These are phyloP conservation scores for Okapia johnstoni DNA, from an alignment of 2,113 vertebrate species.

Conservation along the genomic window DNA sequence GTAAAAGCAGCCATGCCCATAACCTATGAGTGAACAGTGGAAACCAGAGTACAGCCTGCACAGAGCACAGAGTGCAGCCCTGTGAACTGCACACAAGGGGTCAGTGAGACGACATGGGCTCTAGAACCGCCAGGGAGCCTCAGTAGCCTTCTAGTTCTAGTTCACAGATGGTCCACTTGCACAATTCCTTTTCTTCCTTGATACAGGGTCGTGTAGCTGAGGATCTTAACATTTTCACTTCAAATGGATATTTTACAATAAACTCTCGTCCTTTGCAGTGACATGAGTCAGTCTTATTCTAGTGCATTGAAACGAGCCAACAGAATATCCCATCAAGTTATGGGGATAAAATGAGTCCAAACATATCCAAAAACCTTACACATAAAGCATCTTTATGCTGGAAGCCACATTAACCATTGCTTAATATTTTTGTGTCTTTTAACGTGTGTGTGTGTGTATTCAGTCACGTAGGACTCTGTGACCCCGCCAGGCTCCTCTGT, in stretches of 20 bases:
- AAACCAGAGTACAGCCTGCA: not conserved
- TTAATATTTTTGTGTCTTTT: not conserved
- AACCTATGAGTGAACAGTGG: accelerated
- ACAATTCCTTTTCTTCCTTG: not conserved
- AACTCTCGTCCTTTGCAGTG: too few species aligned
- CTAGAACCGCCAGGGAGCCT: not conserved
- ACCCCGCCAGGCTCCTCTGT: not conserved
- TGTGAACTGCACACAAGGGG: accelerated
- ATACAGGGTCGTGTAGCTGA: not conserved
- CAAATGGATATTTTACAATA: not conserved
- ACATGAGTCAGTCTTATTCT: not conserved
- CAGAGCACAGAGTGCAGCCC: not conserved
- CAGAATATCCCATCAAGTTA: not conserved
- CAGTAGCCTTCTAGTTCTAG: not conserved
- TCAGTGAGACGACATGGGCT: accelerated
- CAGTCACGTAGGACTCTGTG: not conserved
- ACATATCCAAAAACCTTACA: not conserved
- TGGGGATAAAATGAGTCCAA: not conserved
- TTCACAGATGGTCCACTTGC: not conserved
- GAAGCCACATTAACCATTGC: not conserved
- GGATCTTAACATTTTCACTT: too few species aligned
- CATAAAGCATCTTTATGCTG: not conserved
- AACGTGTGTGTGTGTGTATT: not conserved
- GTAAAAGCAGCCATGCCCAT: accelerated
- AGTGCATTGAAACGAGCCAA: not conserved